These are phyloP conservation scores for Phengaris alcon DNA, from an alignment of 2,888 invertebrate genomes.

Conservation along the genomic window DNA sequence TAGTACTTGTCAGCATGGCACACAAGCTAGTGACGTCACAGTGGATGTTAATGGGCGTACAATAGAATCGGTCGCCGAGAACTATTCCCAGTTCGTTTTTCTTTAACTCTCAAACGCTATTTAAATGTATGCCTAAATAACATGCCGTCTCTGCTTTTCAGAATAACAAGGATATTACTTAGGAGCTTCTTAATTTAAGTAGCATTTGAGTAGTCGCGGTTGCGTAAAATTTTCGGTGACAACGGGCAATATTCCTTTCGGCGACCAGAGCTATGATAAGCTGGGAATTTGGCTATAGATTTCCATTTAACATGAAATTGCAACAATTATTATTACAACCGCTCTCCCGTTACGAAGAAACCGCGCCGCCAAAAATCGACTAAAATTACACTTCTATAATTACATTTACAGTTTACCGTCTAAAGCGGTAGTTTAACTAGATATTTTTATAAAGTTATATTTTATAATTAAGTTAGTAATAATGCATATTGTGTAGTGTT, in stretches of 20 bases:
- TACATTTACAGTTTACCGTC: neutral
- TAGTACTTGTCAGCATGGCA: slow-evolving; percentile 77
- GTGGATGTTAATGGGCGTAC: slow-evolving; percentile 31
- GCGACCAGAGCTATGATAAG: neutral
- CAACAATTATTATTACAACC: neutral
- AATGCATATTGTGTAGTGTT: neutral
- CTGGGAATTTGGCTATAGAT: neutral
- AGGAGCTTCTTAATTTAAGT: too few relatives aligned
- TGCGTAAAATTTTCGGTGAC: too few relatives aligned
- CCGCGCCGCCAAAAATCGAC: slow-evolving; percentile 8
- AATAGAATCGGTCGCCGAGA: neutral
- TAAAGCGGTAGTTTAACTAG: neutral
- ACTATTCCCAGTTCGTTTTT: too few relatives aligned
- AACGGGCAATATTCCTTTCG: neutral
- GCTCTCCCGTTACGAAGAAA: neutral
- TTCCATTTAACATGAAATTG: neutral
- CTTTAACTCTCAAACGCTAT: too few relatives aligned
- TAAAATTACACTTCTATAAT: neutral
- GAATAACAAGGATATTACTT: too few relatives aligned
- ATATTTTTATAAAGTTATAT: neutral
- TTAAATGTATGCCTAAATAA: too few relatives aligned
- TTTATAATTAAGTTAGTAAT: slow-evolving; percentile 1
- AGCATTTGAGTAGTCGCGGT: too few relatives aligned
- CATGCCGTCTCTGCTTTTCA: too few relatives aligned
- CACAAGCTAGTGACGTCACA: slow-evolving; percentile 48